Conservation (phyloP, 2,888 invertebrate genomes). For the Dynastes tityus region DNA sequence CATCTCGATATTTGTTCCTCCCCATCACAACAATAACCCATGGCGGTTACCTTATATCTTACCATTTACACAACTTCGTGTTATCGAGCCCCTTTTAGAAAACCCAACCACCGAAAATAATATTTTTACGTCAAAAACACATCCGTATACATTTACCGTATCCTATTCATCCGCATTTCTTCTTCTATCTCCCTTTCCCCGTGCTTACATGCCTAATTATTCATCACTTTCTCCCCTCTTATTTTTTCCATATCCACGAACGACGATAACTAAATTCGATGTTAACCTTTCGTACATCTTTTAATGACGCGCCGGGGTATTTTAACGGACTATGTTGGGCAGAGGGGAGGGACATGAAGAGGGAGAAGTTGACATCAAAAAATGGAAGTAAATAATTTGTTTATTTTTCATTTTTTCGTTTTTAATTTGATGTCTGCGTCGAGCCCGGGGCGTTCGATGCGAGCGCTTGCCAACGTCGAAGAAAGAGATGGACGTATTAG, state of each 20-base stretch:
- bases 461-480: constrained; percentile 17
- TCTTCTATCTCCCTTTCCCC: background rate
- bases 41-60: too few relatives aligned
- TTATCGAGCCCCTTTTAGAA: too few relatives aligned
- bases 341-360: background rate
- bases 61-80: too few relatives aligned
- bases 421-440: constrained; percentile 40
- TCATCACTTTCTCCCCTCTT: background rate
- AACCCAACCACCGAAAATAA: background rate
- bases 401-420: constrained; percentile 40
- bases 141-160: background rate
- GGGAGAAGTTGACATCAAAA: constrained; percentile 34
- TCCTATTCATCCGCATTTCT: constrained; percentile 3
- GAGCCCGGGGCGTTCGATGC: constrained; percentile 28
- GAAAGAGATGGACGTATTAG: constrained; percentile 27
- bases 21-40: too few relatives aligned
- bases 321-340: constrained; percentile 1
- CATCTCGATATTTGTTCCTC: too few relatives aligned
- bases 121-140: constrained; percentile 20
- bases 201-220: background rate
- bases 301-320: constrained; percentile 19
- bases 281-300: constrained; percentile 28
- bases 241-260: background rate
- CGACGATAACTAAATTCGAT: constrained; percentile 25
- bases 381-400: constrained; percentile 40